Base-by-base conservation (phyloP, 2,888 invertebrate species). In the Bimastos eiseni region DNA sequence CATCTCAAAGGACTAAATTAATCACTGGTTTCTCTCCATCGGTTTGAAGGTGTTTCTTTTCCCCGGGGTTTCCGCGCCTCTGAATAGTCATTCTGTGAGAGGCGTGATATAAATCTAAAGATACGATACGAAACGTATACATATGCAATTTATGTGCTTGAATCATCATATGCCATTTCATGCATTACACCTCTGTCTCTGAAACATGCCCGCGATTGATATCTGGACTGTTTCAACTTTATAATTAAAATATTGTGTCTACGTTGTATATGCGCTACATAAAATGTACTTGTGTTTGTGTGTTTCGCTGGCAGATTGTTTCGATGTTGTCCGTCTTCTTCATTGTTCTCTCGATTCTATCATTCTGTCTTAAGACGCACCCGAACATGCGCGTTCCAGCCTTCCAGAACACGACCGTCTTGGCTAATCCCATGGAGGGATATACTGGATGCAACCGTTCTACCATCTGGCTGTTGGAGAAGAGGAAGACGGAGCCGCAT, bases 321-420 rank as follows among this genome's bases (percentile, higher is more conserved):
- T 98, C 98, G 93, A 97, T 97, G 92, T 96, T 97, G 94, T 98
- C 98, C 24, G 98, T 99, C 92, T 98, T 98, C 96, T 98, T 98
- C 96, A 98, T 98, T 95, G 97, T 98, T 96, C 97, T 98, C 93
- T 98, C 98, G 94, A 98, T 99, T 93, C 96, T 98, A 93, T 98
- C 98, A 92, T 99, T 99, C 96, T 98, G 98, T 95, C 96, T 98
- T 95, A 99, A 99, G 96, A 98, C 98, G 1, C 98, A 98, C 95
- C 98, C 99, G 93, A 98, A 94, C 91, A 94, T 95, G 94, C 93
- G 95, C 89, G 95, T 95, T 36, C 95, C 95, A 4, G 93, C 94
- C 83, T 34, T 89, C 41, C 37, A 37, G 21, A 38, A 90, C 17
- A 15, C 55, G 49, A 83, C 41, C 49, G 37, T 41, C 19, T 44